Conservation (phyloP, 2,888 invertebrate genomes). For the Tachystola acroxantha region DNA sequence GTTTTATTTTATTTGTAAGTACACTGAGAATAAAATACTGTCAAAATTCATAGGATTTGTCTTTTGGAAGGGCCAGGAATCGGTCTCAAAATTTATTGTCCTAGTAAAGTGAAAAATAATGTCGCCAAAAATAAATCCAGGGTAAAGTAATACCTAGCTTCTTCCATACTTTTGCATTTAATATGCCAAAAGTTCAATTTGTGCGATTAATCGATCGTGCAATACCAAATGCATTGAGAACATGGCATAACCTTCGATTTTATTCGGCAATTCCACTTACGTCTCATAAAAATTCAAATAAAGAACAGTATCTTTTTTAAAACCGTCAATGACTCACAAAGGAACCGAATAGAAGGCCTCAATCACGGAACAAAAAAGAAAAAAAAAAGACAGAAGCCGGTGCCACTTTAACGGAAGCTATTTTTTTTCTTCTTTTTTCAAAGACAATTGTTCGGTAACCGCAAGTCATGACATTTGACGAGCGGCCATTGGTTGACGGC, state of each 20-base stretch:
- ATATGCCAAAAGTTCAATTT: no score
- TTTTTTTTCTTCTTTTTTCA: slow-evolving; percentile 43
- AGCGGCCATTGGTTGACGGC: slow-evolving; percentile 67
- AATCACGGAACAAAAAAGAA: slow-evolving; percentile 29
- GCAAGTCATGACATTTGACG: slow-evolving; percentile 73
- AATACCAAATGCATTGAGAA: neutral
- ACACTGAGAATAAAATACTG: no score
- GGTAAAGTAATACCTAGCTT: no score
- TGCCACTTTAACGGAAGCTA: slow-evolving; percentile 73
- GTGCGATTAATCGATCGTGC: neutral
- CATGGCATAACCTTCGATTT: neutral
- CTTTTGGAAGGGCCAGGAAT: no score
- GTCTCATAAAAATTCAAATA: slow-evolving; percentile 9
- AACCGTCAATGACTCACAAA: slow-evolving; percentile 37
- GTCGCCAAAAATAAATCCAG: no score
- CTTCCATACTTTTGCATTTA: no score
- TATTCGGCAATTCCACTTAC: neutral
- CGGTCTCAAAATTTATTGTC: no score
- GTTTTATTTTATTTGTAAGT: no score
- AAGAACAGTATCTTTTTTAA: slow-evolving; percentile 22
- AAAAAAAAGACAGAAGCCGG: slow-evolving; percentile 51
- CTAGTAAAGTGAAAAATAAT: no score
- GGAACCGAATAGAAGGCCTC: slow-evolving; percentile 18
- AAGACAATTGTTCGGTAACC: slow-evolving; percentile 60
- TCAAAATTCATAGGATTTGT: no score